Evolutionary conservation across 2,888 invertebrate species (phyloP).

Genomic region (Phengaris arion): DNA sequence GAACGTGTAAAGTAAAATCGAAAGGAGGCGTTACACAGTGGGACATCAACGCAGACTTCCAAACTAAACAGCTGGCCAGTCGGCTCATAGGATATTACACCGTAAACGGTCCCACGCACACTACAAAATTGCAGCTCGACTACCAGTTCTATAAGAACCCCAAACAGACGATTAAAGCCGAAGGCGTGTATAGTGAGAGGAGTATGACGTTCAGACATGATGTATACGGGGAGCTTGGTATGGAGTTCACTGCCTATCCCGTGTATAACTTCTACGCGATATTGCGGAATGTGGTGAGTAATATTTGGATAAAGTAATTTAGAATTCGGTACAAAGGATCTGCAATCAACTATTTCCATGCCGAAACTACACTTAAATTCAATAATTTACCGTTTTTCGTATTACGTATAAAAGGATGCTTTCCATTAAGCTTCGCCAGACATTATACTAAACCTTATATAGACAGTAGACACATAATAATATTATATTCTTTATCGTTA

Average conservation of each 20-base stretch:
- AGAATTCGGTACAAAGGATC: background rate
- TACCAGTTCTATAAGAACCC: slow-evolving; percentile 82
- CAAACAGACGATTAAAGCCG: slow-evolving; percentile 76
- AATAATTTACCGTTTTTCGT: too few relatives aligned
- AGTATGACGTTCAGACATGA: slow-evolving; percentile 79
- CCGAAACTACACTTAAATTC: too few relatives aligned
- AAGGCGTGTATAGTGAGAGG: slow-evolving; percentile 75
- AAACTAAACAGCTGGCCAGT: slow-evolving; percentile 87
- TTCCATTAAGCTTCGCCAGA: too few relatives aligned
- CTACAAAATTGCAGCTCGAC: slow-evolving; percentile 82
- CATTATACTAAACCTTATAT: too few relatives aligned
- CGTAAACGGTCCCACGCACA: slow-evolving; percentile 70
- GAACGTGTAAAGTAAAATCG: slow-evolving; percentile 61
- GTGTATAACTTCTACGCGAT: slow-evolving; percentile 84
- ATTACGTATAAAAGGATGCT: too few relatives aligned
- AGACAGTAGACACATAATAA: too few relatives aligned
- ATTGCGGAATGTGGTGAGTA: slow-evolving; percentile 81
- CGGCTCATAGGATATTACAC: slow-evolving; percentile 86
- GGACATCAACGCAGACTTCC: slow-evolving; percentile 86
- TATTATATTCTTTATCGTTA: too few relatives aligned
- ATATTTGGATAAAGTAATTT: background rate
- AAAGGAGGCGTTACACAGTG: slow-evolving; percentile 85
- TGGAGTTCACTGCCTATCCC: slow-evolving; percentile 88
- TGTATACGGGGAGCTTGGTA: slow-evolving; percentile 82
- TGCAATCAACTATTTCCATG: too few relatives aligned